phyloP scores from a whole-genome alignment of 2,888 invertebrate species.

The Dascillus cervinus region DNA sequence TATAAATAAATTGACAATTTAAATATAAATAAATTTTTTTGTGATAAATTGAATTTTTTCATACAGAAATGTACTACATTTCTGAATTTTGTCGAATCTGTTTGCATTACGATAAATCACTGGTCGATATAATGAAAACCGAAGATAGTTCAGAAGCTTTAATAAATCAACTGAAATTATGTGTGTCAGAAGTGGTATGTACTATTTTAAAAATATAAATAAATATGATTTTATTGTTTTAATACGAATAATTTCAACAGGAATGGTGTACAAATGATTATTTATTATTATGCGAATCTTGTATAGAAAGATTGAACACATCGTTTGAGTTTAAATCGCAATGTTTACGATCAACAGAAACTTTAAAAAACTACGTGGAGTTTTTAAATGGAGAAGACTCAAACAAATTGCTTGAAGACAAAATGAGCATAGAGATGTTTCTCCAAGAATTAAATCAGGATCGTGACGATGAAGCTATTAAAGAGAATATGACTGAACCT shows the following conservation, averaged over 20 bases:
- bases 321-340: constrained; percentile 37
- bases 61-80: constrained; percentile 32
- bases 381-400: constrained; percentile 22
- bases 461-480: constrained; percentile 9
- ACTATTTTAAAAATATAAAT: too few species aligned
- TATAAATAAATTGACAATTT: constrained; percentile 9
- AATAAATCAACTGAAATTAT: constrained; percentile 35
- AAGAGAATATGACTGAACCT: constrained; percentile 7
- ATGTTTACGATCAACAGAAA: constrained; percentile 33
- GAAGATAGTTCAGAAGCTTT: constrained; percentile 35
- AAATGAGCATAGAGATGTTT: constrained; percentile 11
- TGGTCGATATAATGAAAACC: constrained; percentile 35
- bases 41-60: constrained; percentile 1
- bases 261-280: constrained; percentile 33
- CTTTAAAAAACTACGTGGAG: constrained; percentile 32
- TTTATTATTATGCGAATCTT: constrained; percentile 35
- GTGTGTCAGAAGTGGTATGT: constrained; percentile 40
- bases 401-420: constrained; percentile 2
- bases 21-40: neutral
- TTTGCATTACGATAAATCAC: constrained; percentile 34
- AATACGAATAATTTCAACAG: constrained; percentile 23
- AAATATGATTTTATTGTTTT: neutral
- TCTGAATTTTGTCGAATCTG: constrained; percentile 39
- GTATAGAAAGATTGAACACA: constrained; percentile 34
- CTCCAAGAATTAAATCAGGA: constrained; percentile 9